Evolutionary conservation across 2,113 vertebrate genomes (phyloP).

Genomic region (Gymnorhina tibicen): DNA sequence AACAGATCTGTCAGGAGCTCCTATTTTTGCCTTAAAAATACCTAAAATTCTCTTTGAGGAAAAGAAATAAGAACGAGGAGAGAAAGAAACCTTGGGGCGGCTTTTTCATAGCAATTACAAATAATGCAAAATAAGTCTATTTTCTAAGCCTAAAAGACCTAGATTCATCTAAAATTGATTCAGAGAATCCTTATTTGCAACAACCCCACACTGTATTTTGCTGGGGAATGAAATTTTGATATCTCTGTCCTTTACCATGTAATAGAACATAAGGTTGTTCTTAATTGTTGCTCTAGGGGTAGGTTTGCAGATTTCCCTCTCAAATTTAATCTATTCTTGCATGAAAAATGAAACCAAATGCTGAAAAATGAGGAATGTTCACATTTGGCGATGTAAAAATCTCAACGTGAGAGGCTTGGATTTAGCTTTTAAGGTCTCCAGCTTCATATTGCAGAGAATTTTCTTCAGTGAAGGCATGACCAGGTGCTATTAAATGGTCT

Average conservation of each 20-base stretch:
- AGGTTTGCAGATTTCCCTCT: not conserved
- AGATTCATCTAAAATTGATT: not conserved
- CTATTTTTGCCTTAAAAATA: not conserved
- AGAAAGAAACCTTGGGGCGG: not conserved
- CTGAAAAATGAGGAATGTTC: not conserved
- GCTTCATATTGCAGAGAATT: not conserved
- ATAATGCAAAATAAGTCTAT: not conserved
- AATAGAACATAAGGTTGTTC: not conserved
- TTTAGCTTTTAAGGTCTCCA: not conserved
- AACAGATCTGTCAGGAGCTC: not conserved
- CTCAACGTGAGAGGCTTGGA: not conserved
- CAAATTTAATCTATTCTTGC: not conserved
- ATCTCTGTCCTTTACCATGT: not conserved
- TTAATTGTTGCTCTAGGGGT: constrained; percentile 1
- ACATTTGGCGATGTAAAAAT: not conserved
- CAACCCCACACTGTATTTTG: not conserved
- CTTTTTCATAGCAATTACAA: not conserved
- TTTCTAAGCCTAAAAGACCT: not conserved
- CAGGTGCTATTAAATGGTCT: not conserved
- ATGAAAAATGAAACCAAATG: not conserved
- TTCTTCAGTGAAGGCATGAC: not conserved
- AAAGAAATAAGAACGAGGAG: not conserved
- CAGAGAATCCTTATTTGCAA: not conserved
- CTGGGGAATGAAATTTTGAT: not conserved
- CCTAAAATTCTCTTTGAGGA: not conserved